Evolutionary conservation across 2,888 invertebrate species (phyloP), one percentile per base, ranked within the genome.

Genomic region (Agrenia bidenticulata): DNA sequence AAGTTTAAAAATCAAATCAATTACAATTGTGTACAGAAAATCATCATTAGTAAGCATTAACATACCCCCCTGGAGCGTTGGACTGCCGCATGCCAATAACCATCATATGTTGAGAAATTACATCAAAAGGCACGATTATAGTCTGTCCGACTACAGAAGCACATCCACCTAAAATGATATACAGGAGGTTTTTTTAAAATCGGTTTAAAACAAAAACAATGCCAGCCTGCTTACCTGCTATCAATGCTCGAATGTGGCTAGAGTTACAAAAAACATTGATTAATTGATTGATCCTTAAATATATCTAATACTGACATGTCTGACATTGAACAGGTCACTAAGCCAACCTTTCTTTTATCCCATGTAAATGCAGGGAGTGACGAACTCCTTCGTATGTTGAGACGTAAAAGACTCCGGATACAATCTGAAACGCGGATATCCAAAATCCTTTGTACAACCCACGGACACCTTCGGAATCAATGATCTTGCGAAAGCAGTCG

Each of bases 41-140:
- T n/a, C n/a, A n/a, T n/a, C n/a, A 45, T 5, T 15, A 45, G 5
- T 45, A 19, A 17, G n/a, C 32, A n/a, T n/a, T n/a, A 49, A 24
- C 51, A 53, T 55, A 70, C 70, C 45, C 58, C 39, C 64, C 67
- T 13, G 45, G 66, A n/a, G 53, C 63, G 42, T 63, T 65, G 1
- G 60, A 21, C 37, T 63, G 65, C n/a, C 54, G 50, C 72, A 72
- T 72, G 0, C 94, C 94, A 5, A 95, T 83, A 77, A 98, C 89
- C 95, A 97, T 97, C 61, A 96, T 85, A 79, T 98, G 97, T 78
- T 98, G 98, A 73, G 95, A 94, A 61, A 98, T 85, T 53, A 98
- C 91, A 81, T 98, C 98, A 78, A 97, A 92, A 2, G 98, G 98
- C 61, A 97, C 96, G 69, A 96, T 90, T 63, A 96, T 90, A 0